phyloP scores from a whole-genome alignment of 2,797 vertebrate genomes.

The Ceyx erithaca region DNA sequence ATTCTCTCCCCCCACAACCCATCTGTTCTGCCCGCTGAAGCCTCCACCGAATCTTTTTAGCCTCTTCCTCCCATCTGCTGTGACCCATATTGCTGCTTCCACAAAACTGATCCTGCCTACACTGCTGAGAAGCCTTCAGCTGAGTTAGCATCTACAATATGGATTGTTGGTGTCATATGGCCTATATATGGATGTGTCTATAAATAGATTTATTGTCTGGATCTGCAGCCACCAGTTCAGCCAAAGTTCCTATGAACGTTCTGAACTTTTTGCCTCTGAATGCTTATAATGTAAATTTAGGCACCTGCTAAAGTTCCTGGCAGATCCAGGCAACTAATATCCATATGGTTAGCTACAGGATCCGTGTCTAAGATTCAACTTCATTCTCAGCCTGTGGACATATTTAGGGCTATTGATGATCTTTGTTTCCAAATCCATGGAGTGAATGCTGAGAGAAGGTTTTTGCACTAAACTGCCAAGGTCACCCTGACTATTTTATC shows the following conservation, averaged over 20 bases:
- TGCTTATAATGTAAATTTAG: conserved; percentile 21
- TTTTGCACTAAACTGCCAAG: conserved; percentile 5
- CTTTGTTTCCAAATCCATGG: conserved; percentile 9
- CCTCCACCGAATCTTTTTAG: conserved; percentile 66
- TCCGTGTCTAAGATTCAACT: conserved; percentile 9
- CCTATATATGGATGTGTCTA: conserved; percentile 52
- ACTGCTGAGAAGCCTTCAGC: conserved; percentile 58
- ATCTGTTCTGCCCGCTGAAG: conserved; percentile 66
- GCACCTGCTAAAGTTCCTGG: conserved; percentile 13
- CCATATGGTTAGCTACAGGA: conserved; percentile 39
- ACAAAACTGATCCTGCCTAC: conserved; percentile 65
- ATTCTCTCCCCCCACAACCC: conserved; percentile 55
- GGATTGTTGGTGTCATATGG: conserved; percentile 66
- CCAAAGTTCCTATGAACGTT: conserved; percentile 2
- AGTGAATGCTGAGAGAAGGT: not conserved
- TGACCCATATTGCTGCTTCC: conserved; percentile 71
- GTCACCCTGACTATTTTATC: conserved; percentile 18
- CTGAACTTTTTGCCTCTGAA: conserved; percentile 10
- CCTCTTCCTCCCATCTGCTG: conserved; percentile 70
- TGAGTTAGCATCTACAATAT: conserved; percentile 66
- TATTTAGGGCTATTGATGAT: conserved; percentile 39
- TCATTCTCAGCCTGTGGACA: conserved; percentile 33
- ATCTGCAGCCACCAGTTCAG: conserved; percentile 18
- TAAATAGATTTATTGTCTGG: conserved; percentile 64
- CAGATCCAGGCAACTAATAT: conserved; percentile 23